Evolutionary conservation across 2,113 vertebrate genomes (phyloP).

Genomic region (Mesocricetus auratus): DNA sequence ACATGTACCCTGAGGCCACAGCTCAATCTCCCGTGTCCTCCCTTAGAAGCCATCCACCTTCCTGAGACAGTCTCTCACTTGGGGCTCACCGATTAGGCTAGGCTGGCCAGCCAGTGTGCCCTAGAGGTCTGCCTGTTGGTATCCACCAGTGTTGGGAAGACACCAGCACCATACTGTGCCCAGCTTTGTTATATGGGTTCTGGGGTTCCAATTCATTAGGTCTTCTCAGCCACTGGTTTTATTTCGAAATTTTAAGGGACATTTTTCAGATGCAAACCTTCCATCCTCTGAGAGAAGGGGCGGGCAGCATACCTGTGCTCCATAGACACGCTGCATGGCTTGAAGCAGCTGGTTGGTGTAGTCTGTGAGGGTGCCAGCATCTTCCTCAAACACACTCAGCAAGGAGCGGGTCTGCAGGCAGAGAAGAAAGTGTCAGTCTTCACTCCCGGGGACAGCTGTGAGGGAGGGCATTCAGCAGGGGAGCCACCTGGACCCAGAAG

Average conservation of each 20-base stretch:
- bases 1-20: too few species aligned
- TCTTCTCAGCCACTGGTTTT: background rate
- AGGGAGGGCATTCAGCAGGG: background rate
- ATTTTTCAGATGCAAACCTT: background rate
- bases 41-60: background rate
- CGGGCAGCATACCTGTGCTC: conserved; percentile 93
- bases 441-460: background rate
- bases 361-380: conserved; percentile 97
- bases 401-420: conserved; percentile 93
- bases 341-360: conserved; percentile 98
- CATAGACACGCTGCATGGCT: conserved; percentile 97
- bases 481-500: background rate
- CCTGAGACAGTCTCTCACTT: background rate
- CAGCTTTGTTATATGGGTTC: background rate
- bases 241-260: background rate
- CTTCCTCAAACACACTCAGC: conserved; percentile 99
- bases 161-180: too few species aligned
- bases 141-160: background rate
- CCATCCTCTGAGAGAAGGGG: background rate
- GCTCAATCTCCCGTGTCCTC: background rate
- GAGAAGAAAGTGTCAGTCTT: conserved; percentile 57
- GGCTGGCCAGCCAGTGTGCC: background rate
- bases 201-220: background rate
- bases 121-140: background rate
- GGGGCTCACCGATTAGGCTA: background rate